Evolutionary conservation across 2,797 vertebrate species (phyloP), one percentile per base, ranked within the genome.

Genomic region (Hyperoplus lanceolatus): DNA sequence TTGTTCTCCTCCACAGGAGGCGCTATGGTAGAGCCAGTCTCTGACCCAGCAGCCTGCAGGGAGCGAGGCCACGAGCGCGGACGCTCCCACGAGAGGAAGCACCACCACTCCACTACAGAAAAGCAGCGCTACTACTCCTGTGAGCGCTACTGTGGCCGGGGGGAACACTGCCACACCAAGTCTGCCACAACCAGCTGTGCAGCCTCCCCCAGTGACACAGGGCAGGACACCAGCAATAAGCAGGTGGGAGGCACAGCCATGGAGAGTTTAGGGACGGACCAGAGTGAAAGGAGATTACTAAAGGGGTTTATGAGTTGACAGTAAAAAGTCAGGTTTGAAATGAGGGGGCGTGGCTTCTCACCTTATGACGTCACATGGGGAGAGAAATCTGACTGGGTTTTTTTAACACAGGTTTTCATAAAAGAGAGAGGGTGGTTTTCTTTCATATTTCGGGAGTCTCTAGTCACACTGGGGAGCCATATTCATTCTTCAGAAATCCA

Each of bases 121-220:
- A 99, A 98, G 92, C 98, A 99, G 80, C 97, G 97, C 15, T 99
- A 98, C 93, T 99, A 98, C 87, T 99, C 98, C 56, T 99, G 98
- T 0, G 97, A 99, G 87, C 97, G 97, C 88, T 99, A 97, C 0
- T 96, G 97, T 90, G 96, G 97, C 92, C 94, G 97, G n/a, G 97
- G 97, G n/a, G 97, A 98, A 74, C 96, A 95, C 68, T 95, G 93
- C 41, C 96, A 95, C 75, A 93, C 95, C 89, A 96, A 96, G 74
- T 96, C 96, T 54, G 93, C 96, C 0, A 93, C 96, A 3, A 89
- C 95, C 80, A 98, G 97, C 93, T 96, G 97, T 80, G 96, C 97
- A 39, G 94, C 94, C 4, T 99, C 98, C 0, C 97, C 97, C 42
- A 95, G 90, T 0, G 95, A 96, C 29, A 29, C 29, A 13, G 94